Evolutionary conservation across 2,797 vertebrate genomes (phyloP).

Genomic region (Natrix natrix): DNA sequence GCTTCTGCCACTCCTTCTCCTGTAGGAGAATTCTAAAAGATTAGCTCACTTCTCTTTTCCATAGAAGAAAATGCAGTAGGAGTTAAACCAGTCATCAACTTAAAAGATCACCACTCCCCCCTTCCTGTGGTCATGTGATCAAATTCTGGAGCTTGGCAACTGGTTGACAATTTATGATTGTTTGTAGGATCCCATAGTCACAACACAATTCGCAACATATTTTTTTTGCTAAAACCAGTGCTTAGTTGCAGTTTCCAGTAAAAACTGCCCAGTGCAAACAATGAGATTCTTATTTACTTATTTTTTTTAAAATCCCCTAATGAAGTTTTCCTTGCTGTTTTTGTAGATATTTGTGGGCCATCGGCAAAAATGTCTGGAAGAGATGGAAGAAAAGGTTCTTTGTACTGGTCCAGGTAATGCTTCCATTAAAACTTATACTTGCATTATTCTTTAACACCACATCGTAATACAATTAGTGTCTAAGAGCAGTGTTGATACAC

Average conservation of each 20-base stretch:
- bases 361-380: constrained; percentile 99
- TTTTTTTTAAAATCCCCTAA: background rate
- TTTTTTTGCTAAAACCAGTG: background rate
- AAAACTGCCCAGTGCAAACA: background rate
- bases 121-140: background rate
- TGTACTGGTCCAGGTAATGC: constrained; percentile 94
- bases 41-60: background rate
- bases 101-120: background rate
- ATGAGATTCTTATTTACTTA: background rate
- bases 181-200: background rate
- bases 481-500: background rate
- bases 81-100: background rate
- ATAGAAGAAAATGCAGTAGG: background rate
- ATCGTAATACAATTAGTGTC: background rate
- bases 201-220: background rate
- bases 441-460: background rate
- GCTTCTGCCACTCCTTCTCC: background rate
- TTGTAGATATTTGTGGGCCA: constrained; percentile 91
- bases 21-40: background rate
- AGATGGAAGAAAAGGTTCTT: constrained; percentile 99
- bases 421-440: constrained; percentile 40
- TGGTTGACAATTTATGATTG: background rate
- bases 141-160: background rate
- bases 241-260: background rate
- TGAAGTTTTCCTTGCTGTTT: constrained; percentile 48